Base-by-base conservation (phyloP, 2,888 invertebrate species). In the Epinotia nisella region DNA sequence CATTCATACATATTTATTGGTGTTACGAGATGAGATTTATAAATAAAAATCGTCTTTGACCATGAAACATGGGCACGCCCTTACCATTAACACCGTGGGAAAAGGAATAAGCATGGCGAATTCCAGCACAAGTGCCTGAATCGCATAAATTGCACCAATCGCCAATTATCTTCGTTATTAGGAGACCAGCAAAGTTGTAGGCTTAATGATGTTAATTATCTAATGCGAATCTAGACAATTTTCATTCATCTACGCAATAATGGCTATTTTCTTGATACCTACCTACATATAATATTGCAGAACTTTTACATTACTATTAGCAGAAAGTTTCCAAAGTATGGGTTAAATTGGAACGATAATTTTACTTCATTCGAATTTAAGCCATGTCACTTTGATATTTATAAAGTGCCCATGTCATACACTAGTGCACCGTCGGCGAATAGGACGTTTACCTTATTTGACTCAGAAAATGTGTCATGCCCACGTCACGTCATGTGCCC, bases 191-290 rank as follows among this genome's bases (percentile, higher is more conserved):
- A 13, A 29, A 35, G 19, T 68, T 61, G 15, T 55, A 53, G 59
- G 51, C 35, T 35, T 69, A 60, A 69, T 69, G n/a, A 69, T 69
- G 51, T 60, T 69, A 60, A 69, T 69, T 53, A 60, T 61, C 60
- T 69, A 69, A 49, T 53, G 51, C 69, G 39, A 17, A 35, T 49
- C 21, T 53, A 53, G n/a, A 68, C 51, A 10, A 69, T 53, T 69
- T 51, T 15, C n/a, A 15, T 10, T 41, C 29, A 51, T 49, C 29
- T 4, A 58, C n/a, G 24, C 3, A 39, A 19, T 53, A 10, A 7
- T 55, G 7, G 2, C 53, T 17, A 53, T 41, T 2, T 41, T 41
- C 11, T 15, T 41, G 13, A 3, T 41, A 1, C 13, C 45, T 15
- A 15, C 21, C 21, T 24, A 24, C 1, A 24, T 24, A 24, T 4